Conservation (phyloP, 37 sponge, comb jelly and placozoan genomes). For the Oopsacas minuta region DNA sequence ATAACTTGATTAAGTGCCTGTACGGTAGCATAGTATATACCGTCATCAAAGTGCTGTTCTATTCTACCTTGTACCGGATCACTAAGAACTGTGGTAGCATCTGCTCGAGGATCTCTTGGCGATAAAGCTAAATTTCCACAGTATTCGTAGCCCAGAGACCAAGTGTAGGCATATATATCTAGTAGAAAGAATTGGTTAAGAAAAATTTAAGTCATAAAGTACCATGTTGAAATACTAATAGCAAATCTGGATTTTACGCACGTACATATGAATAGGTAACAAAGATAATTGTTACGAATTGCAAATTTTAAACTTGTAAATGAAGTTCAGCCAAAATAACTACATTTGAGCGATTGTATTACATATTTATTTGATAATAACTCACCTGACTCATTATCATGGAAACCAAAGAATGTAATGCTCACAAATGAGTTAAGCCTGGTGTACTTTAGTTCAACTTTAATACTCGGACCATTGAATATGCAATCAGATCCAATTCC, state of each 20-base stretch:
- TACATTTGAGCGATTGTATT: too few relatives aligned
- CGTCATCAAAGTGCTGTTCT: conserved; percentile 35
- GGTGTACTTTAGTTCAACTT: neutral
- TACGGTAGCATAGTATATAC: conserved; percentile 58
- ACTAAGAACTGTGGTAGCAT: neutral
- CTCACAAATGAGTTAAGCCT: neutral
- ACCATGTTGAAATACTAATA: too few relatives aligned
- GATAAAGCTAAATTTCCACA: neutral
- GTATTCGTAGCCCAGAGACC: conserved; percentile 50
- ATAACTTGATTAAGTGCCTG: conserved; percentile 32
- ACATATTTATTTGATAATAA: too few relatives aligned
- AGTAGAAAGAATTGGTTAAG: too few relatives aligned
- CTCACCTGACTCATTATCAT: neutral
- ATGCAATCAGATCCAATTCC: neutral
- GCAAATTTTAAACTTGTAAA: too few relatives aligned
- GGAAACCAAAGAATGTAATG: neutral
- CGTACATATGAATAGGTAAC: too few relatives aligned
- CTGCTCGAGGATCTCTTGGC: neutral
- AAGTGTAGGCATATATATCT: conserved; percentile 53
- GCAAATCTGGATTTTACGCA: too few relatives aligned
- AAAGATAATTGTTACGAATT: too few relatives aligned
- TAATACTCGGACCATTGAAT: neutral
- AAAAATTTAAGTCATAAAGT: too few relatives aligned
- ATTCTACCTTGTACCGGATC: neutral
- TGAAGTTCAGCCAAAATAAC: too few relatives aligned